Evolutionary conservation across 1,140 invertebrate genomes (phyloP), one percentile per base, ranked within the genome.

Genomic region (Micrasema minimum): DNA sequence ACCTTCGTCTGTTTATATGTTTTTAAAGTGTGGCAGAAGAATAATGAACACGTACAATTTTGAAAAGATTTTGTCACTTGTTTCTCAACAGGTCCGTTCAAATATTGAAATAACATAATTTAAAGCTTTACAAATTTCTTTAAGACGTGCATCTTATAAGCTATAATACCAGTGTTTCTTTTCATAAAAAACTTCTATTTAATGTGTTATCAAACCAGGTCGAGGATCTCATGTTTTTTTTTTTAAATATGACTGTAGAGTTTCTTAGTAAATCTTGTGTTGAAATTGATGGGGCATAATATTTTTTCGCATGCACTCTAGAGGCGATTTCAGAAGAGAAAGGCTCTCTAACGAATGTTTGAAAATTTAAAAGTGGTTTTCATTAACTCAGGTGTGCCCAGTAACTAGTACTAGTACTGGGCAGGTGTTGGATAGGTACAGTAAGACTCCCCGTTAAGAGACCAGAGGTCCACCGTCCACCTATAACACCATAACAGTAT

Each of bases 1-100:
- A 59, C 55, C 55, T 59, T 59, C 35, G 55, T 41, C 55, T 7
- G 55, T 38, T 59, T 41, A 41, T 59, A 41, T 41, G 11, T 53
- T 53, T 41, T 20, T 38, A 43, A 41, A 38, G 37, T 35, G 37
- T 41, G 3, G 31, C 55, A 16, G 38, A 59, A 59, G 37, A 16
- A 59, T n/a, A 41, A 38, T 20, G n/a, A 59, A 59, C 26, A 38
- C 14, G 9, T 12, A 43, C 38, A 22, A 22, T 38, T 38, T 9
- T 22, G 14, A 2, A 23, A 59, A 38, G 14, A 22, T 11, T 59
- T 59, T 31, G 26, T 31, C 26, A 31, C 26, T 9, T 23, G 20
- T 26, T 35, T n/a, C 23, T 6, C 20, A 31, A 53, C 9, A 0
- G 1, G 2, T 26, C 10, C 23, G 26, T 53, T 4, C 3, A 11